phyloP scores from a whole-genome alignment of 1,140 invertebrate species.

The Zaprionus vittiger region DNA sequence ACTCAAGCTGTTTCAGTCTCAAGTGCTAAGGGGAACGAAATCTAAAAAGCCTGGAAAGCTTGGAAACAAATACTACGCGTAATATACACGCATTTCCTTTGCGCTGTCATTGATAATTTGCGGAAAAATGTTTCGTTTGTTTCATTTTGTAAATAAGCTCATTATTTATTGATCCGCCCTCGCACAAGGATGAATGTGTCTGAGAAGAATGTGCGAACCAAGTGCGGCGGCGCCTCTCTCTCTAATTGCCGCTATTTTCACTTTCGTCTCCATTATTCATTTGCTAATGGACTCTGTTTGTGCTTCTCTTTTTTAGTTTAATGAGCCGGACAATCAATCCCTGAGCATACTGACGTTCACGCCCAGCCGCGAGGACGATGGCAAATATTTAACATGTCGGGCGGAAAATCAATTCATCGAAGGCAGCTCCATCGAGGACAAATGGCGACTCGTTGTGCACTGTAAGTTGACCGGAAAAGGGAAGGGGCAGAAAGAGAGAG shows the following conservation, averaged over 20 bases:
- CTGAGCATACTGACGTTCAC: conserved; percentile 92
- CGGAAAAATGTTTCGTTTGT: conserved; percentile 16
- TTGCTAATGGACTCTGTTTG: conserved; percentile 80
- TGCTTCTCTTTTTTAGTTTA: conserved; percentile 87
- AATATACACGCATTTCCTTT: background rate
- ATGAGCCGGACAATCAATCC: conserved; percentile 92
- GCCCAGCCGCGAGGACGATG: conserved; percentile 93
- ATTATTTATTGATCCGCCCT: conserved; percentile 38
- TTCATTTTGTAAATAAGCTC: conserved; percentile 38
- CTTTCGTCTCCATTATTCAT: conserved; percentile 75
- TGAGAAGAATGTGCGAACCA: conserved; percentile 8
- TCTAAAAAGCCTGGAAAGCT: background rate
- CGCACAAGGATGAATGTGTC: background rate
- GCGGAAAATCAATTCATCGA: conserved; percentile 93
- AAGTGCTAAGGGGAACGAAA: background rate
- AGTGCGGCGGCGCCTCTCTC: conserved; percentile 27
- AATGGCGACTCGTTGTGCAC: conserved; percentile 90
- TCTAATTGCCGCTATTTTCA: conserved; percentile 74
- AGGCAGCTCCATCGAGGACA: conserved; percentile 92
- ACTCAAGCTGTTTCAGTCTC: background rate
- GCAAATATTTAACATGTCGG: conserved; percentile 93
- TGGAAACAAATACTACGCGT: conserved; percentile 1
- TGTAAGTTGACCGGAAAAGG: conserved; percentile 86
- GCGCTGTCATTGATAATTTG: conserved; percentile 10
- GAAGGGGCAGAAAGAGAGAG: conserved; percentile 4